Evolutionary conservation across 2,797 vertebrate genomes (phyloP).

Genomic region (Pelochelys cantorii): DNA sequence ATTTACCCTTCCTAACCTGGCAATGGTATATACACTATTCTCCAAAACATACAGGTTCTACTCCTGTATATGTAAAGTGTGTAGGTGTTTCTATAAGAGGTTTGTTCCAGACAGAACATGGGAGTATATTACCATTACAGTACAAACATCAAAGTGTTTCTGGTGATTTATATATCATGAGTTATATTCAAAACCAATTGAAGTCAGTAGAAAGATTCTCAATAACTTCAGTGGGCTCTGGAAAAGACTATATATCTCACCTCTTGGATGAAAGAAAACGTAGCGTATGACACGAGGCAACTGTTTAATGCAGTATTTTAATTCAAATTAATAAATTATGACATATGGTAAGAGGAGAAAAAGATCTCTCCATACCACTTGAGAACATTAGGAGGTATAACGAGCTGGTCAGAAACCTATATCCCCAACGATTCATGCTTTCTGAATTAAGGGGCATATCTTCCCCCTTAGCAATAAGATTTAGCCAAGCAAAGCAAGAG

Average conservation of each 20-base stretch:
- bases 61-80: background rate
- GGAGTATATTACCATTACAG: background rate
- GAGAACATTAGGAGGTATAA: slow-evolving; percentile 11
- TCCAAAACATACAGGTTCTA: background rate
- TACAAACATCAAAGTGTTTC: background rate
- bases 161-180: background rate
- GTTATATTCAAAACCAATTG: background rate
- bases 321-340: background rate
- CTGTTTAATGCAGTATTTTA: background rate
- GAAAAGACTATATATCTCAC: background rate
- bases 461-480: slow-evolving; percentile 13
- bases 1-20: background rate
- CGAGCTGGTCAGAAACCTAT: background rate
- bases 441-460: background rate
- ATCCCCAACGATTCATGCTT: background rate
- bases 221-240: background rate
- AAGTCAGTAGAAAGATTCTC: background rate
- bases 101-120: background rate
- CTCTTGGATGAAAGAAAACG: background rate
- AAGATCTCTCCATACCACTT: background rate
- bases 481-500: slow-evolving; percentile 17
- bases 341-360: slow-evolving; percentile 1
- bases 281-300: background rate
- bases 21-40: background rate
- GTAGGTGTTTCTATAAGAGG: background rate